A percentile compares a stretch with the other conserved stretches of the same genome.
Conservation (phyloP, 92 coral and sea anemone species). For the Nematostella vectensis region DNA sequence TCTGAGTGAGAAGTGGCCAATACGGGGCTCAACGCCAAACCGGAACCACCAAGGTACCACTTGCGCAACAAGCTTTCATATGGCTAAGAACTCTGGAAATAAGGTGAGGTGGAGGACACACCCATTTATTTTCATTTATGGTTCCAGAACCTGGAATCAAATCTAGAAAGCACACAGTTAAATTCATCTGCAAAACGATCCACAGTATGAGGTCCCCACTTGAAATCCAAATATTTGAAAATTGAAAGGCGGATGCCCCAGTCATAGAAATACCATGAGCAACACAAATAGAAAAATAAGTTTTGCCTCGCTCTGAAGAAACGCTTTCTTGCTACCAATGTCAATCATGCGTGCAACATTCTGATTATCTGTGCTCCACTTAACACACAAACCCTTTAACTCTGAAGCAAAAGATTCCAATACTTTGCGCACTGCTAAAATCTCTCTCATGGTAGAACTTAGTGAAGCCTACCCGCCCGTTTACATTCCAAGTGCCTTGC, state of each 20-base stretch:
- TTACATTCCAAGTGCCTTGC: background rate
- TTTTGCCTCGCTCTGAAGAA: constrained; percentile 10
- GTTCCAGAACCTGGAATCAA: constrained; percentile 30
- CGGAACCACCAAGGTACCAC: constrained; percentile 13
- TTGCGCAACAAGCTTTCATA: constrained; percentile 8
- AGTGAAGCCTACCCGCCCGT: background rate
- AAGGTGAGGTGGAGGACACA: constrained; percentile 14
- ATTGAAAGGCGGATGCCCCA: background rate
- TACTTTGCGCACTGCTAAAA: background rate
- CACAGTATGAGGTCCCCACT: constrained; percentile 10
- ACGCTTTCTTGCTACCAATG: constrained; percentile 3
- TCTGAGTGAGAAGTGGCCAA: constrained; percentile 24
- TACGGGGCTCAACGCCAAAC: constrained; percentile 21
- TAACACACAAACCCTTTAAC: constrained; percentile 8
- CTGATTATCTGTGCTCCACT: constrained; percentile 21
- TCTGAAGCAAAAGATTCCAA: constrained; percentile 12
- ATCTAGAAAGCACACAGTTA: constrained; percentile 19
- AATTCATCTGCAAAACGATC: constrained; percentile 20
- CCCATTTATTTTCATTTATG: constrained; percentile 25
- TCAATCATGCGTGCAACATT: constrained; percentile 20
- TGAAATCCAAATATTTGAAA: constrained; percentile 7
- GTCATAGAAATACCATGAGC: background rate
- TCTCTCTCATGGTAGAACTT: background rate
- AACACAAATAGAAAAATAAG: constrained; percentile 14
- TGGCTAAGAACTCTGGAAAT: constrained; percentile 20